Evolutionary conservation across 2,113 vertebrate species (phyloP).

Genomic region (Megaceryle torquata): DNA sequence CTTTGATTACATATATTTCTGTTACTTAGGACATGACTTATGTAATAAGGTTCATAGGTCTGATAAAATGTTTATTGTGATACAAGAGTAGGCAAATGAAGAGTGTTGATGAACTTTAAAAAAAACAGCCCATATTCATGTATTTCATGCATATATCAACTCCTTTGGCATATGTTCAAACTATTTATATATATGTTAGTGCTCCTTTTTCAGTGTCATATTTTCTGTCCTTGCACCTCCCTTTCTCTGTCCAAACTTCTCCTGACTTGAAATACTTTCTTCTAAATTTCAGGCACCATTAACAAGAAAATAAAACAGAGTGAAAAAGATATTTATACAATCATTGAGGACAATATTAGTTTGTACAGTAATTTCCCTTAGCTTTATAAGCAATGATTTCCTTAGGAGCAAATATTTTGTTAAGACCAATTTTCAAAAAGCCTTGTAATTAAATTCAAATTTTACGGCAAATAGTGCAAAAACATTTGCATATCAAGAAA

Average conservation of each 20-base stretch:
- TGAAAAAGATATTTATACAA: background rate
- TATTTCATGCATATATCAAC: background rate
- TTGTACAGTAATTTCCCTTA: background rate
- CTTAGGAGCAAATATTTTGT: background rate
- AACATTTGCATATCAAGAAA: background rate
- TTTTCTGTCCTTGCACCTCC: background rate
- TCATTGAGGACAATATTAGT: background rate
- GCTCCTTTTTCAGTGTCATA: background rate
- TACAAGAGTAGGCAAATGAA: background rate
- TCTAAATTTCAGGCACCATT: background rate
- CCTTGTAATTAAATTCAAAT: background rate
- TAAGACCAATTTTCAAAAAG: background rate
- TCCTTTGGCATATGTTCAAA: background rate
- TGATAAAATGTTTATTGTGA: background rate
- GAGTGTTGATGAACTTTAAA: background rate
- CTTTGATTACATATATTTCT: background rate
- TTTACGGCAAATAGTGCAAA: background rate
- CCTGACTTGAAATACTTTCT: background rate
- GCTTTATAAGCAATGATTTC: background rate
- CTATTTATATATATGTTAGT: background rate
- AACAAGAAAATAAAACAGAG: background rate
- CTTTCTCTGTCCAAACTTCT: background rate
- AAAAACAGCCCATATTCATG: background rate
- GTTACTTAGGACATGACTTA: background rate
- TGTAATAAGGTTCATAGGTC: background rate